Evolutionary conservation across 2,113 vertebrate species (phyloP).

Genomic region (Montifringilla adamsi): DNA sequence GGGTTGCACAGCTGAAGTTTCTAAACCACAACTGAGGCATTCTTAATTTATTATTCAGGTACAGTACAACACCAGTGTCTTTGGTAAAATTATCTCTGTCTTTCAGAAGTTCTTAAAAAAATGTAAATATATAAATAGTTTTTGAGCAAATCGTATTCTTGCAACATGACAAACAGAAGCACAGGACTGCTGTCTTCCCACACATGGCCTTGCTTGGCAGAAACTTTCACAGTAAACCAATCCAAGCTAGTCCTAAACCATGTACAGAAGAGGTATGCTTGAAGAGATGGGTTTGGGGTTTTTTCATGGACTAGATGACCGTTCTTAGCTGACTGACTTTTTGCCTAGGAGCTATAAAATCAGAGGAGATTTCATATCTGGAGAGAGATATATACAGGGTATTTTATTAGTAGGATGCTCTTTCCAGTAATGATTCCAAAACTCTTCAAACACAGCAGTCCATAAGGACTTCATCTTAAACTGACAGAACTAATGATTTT

Average conservation of each 20-base stretch:
- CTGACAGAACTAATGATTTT: not conserved
- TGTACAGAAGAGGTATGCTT: not conserved
- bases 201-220: fast-evolving
- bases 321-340: not conserved
- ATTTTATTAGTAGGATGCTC: not conserved
- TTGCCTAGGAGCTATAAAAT: not conserved
- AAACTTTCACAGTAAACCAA: not conserved
- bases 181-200: not conserved
- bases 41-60: not conserved
- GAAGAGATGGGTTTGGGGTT: not conserved
- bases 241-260: not conserved
- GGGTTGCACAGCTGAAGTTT: not conserved
- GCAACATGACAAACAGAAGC: not conserved
- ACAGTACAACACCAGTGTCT: not conserved
- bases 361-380: not conserved
- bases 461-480: not conserved
- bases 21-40: not conserved
- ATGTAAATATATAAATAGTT: not conserved
- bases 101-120: not conserved
- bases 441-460: fast-evolving
- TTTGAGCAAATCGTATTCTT: not conserved
- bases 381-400: not conserved
- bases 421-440: not conserved
- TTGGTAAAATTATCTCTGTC: not conserved
- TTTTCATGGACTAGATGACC: not conserved